These are phyloP conservation scores for Eulimnadia texana DNA, from an alignment of 1,140 invertebrate genomes.

Conservation along the genomic window DNA sequence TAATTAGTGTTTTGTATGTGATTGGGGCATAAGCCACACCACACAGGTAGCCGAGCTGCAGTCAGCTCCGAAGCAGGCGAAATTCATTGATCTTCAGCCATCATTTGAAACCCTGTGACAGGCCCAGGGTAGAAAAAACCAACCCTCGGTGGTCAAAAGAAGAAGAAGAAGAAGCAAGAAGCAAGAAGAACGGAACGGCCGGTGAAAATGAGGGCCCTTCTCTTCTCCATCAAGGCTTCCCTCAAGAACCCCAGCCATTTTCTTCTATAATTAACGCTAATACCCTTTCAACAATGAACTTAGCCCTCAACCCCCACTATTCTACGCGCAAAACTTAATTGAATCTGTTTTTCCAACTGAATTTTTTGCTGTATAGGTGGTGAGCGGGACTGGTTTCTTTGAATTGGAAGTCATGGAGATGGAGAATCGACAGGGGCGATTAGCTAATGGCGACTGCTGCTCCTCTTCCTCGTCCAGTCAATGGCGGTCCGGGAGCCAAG, in stretches of 20 bases:
- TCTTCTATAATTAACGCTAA: not conserved
- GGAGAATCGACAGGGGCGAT: conserved; percentile 65
- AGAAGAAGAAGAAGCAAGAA: not conserved
- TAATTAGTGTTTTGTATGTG: not conserved
- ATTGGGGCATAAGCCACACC: not conserved
- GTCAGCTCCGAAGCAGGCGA: too few species aligned
- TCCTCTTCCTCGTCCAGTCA: conserved; percentile 32
- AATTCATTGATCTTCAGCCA: not conserved
- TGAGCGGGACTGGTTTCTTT: conserved; percentile 66
- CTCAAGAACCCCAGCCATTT: too few species aligned
- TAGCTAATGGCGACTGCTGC: conserved; percentile 66
- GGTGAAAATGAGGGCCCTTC: not conserved
- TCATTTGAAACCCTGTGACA: not conserved
- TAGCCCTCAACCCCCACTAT: not conserved
- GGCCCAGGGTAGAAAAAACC: too few species aligned
- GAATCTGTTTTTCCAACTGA: not conserved
- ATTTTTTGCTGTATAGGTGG: conserved; percentile 35
- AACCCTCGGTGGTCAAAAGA: not conserved
- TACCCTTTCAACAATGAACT: not conserved
- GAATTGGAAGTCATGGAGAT: conserved; percentile 81
- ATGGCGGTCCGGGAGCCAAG: not conserved
- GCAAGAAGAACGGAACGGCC: not conserved
- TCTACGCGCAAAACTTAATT: not conserved
- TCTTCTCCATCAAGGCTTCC: not conserved
- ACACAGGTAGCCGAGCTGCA: not conserved